Evolutionary conservation across 2,113 vertebrate genomes (phyloP).

Genomic region (Tinamus guttatus): DNA sequence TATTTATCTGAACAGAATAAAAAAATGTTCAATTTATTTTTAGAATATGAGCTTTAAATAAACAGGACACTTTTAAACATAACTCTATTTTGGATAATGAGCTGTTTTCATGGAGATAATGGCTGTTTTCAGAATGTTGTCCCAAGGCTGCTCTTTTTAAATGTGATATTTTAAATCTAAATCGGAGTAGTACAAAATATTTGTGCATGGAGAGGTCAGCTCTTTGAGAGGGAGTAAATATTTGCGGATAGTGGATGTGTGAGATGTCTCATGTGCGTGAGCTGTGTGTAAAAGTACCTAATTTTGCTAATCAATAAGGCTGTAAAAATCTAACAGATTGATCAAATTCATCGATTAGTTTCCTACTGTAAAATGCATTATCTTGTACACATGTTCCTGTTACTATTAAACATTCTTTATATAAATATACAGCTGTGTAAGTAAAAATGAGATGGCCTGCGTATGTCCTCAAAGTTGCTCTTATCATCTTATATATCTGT

Average conservation of each 20-base stretch:
- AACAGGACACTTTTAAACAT: conserved; percentile 27
- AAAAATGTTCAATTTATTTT: conserved; percentile 42
- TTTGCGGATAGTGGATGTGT: conserved; percentile 19
- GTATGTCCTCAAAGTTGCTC: not conserved
- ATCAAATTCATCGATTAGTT: not conserved
- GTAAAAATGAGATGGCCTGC: not conserved
- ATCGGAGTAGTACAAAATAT: not conserved
- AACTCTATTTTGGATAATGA: conserved; percentile 38
- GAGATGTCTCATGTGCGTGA: not conserved
- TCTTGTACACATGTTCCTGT: not conserved
- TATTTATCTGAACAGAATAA: conserved; percentile 33
- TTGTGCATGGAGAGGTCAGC: conserved; percentile 40
- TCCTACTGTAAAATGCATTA: not conserved
- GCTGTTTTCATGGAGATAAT: conserved; percentile 28
- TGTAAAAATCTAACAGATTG: conserved; percentile 22
- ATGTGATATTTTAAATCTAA: not conserved
- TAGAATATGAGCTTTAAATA: conserved; percentile 50
- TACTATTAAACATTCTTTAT: not conserved
- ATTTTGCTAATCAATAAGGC: conserved; percentile 40
- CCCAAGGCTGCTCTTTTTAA: not conserved
- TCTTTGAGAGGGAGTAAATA: conserved; percentile 43
- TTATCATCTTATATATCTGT: not conserved
- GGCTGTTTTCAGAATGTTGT: conserved; percentile 30
- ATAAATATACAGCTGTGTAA: not conserved
- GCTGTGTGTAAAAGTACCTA: not conserved